phyloP scores from a whole-genome alignment of 2,888 invertebrate genomes.

The Iselma pallidipennis region DNA sequence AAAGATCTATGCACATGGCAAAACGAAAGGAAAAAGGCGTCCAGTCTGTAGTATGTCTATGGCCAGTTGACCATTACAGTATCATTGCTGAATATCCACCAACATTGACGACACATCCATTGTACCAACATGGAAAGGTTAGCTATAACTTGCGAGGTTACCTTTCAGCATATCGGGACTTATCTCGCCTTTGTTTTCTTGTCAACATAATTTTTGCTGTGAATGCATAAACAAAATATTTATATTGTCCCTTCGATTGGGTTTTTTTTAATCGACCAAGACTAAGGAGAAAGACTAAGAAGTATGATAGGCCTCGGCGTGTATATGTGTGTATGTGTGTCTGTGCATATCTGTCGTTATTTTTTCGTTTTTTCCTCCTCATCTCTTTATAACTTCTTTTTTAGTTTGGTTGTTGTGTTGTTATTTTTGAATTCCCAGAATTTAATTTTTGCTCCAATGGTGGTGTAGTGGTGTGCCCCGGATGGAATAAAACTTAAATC shows the following conservation, averaged over 20 bases:
- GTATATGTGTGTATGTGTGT: conserved; percentile 6
- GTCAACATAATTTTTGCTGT: conserved; percentile 59
- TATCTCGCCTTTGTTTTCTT: conserved; percentile 59
- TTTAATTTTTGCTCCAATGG: conserved; percentile 51
- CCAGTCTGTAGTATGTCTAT: conserved; percentile 56
- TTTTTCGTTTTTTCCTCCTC: conserved; percentile 23
- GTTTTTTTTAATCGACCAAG: conserved; percentile 42
- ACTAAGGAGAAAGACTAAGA: conserved; percentile 41
- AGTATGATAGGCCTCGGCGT: conserved; percentile 5
- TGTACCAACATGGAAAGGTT: conserved; percentile 52
- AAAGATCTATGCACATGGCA: conserved; percentile 55
- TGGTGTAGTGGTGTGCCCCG: conserved; percentile 21
- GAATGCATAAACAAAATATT: conserved; percentile 60
- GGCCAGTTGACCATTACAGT: conserved; percentile 44
- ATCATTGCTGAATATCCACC: not conserved
- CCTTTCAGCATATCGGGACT: conserved; percentile 56
- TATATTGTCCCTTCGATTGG: conserved; percentile 57
- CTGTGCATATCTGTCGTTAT: conserved; percentile 6
- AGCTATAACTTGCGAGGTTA: conserved; percentile 57
- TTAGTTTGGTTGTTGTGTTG: not conserved
- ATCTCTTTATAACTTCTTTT: not conserved
- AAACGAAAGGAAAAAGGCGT: conserved; percentile 52
- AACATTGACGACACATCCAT: conserved; percentile 14
- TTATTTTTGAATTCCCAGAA: conserved; percentile 44
- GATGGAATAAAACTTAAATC: conserved; percentile 52